Evolutionary conservation across 2,113 vertebrate genomes (phyloP), one percentile per base, ranked within the genome.

Genomic region (Erpornis zantholeuca): DNA sequence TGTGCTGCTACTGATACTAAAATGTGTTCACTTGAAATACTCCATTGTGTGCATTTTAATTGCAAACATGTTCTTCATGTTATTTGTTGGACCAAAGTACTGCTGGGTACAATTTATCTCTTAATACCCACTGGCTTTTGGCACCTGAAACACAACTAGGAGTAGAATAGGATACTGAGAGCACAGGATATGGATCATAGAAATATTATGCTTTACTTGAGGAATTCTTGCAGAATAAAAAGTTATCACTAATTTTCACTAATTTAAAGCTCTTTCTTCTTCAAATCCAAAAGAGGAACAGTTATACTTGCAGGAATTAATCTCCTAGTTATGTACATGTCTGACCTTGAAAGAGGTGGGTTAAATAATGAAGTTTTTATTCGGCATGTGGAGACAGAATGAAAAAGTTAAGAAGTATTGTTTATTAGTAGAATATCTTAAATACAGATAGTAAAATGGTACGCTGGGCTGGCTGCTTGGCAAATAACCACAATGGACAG

Each of bases 401-500:
- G 14, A 71, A 71, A 82, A 57, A 52, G 22, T 88, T 94, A 50
- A 94, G 44, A 92, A 92, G 66, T 54, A 20, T 2, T 88, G 35
- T 69, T 84, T 92, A n/a, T 81, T 93, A 72, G 72, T 85, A 80
- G 61, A 45, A 6, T 72, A 77, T 94, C 93, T 94, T 95, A 96
- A 97, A 80, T 82, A 78, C 45, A 89, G 40, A 81, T 96, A 96
- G 60, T 77, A 27, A 86, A 96, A 91, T 80, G 10, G 16, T 33
- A 53, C 92, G 65, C 47, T 93, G 93, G 68, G 29, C 52, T 88
- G 42, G 66, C 44, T 96, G 96, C 61, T 92, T 97, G 95, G 90
- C 90, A 96, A 97, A 94, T 96, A 84, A 63, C 65, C 95, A 50
- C 81, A 86, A 61, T 42, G 79, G 92, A 82, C 97, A 98, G 97